Base-by-base conservation (phyloP, 2,888 invertebrate species). In the Biston stratarius region DNA sequence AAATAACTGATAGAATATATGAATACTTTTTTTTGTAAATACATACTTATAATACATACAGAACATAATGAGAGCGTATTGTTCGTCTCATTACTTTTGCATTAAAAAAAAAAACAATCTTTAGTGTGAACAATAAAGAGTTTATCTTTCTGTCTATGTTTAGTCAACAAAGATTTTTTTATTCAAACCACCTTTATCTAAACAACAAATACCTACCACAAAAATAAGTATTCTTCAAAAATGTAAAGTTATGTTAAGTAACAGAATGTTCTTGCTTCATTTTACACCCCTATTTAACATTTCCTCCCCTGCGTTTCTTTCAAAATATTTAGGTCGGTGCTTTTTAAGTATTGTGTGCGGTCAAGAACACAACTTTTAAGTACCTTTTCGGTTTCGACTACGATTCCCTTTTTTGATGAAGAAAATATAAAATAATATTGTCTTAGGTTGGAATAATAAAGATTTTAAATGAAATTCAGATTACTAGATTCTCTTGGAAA, bases 231-330 rank as follows among this genome's bases (percentile, higher is more conserved):
- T 64, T 71, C 64, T 62, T 67, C 67, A 69, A 71, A 72, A 71
- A 75, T 75, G 74, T 66, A 72, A 75, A 75, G 64, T 70, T 75
- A 75, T 75, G 74, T 69, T 71, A 73, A 74, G 69, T 72, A 69
- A 70, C 70, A 70, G 67, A 72, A 75, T 70, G 64, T 69, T 72
- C 69, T 52, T 64, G 70, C 62, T 72, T 67, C 72, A 69, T 72
- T 72, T 73, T 73, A 69, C 73, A 69, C 68, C 69, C 71, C 61
- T 68, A 68, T 71, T 68, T 61, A 64, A 72, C 72, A 74, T 74
- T 71, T 71, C 71, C 69, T 66, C 68, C 62, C 69, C 58, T 62
- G 64, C 60, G 66, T 69, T 74, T 70, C 72, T 74, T 71, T 71
- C 65, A 66, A 74, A 70, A 70, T 70, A 70, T 72, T 74, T 63